phyloP scores from a whole-genome alignment of 2,888 invertebrate species.

The Agrochola macilenta region DNA sequence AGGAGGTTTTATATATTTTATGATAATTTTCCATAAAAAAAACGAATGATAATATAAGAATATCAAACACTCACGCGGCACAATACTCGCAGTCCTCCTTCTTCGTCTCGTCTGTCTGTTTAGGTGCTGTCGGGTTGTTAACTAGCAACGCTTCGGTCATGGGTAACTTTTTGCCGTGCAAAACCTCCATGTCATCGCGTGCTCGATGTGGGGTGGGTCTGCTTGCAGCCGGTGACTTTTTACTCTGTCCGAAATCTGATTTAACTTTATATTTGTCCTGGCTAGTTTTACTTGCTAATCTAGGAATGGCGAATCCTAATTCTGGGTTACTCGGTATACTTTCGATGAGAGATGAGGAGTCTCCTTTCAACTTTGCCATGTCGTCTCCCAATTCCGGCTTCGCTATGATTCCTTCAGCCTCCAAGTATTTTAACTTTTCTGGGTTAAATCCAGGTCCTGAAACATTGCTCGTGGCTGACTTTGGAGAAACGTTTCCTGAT shows the following conservation, averaged over 20 bases:
- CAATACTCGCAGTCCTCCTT: conserved; percentile 37
- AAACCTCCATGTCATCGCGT: neutral
- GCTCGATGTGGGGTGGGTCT: neutral
- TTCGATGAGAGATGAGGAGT: conserved; percentile 6
- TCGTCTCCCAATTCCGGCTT: too few species aligned
- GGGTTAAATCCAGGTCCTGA: conserved; percentile 31
- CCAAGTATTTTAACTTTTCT: conserved; percentile 48
- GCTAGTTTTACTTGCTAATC: conserved; percentile 1
- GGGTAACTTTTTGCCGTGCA: conserved; percentile 5
- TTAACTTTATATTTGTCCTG: neutral
- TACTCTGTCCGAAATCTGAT: neutral
- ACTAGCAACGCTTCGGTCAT: neutral
- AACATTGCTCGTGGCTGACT: neutral
- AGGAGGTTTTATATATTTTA: neutral
- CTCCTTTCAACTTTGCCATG: neutral
- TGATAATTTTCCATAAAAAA: neutral
- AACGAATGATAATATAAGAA: neutral
- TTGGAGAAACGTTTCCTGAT: neutral
- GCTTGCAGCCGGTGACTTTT: neutral
- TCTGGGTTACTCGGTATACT: conserved; percentile 47
- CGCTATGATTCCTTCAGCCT: conserved; percentile 31
- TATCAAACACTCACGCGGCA: conserved; percentile 33
- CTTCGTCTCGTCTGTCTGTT: neutral
- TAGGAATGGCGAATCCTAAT: conserved; percentile 45
- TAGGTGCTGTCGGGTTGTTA: neutral